Base-by-base conservation (phyloP, 2,888 invertebrate genomes). In the Andrena praecox region DNA sequence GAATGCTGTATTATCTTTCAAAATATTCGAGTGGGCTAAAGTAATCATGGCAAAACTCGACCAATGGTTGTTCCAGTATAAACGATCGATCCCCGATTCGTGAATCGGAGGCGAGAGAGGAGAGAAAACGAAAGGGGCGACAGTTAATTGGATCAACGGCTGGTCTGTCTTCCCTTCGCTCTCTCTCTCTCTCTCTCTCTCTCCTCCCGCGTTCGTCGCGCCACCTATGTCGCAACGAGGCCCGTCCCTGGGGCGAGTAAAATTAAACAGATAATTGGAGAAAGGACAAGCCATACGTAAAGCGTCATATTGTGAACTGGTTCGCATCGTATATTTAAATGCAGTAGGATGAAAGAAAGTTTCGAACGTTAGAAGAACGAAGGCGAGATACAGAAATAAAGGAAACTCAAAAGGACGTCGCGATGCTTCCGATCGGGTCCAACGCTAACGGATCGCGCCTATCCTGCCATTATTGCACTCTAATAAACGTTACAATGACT, bases 261-360 rank as follows among this genome's bases (percentile, higher is more conserved):
- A 67, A 54, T 59, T n/a, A 33, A 66, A 77, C 70, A 56, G 27
- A 56, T 63, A 67, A 74, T 29, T 33, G 31, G 50, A 70, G 54
- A 60, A 67, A 81, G 71, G 69, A 72, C 50, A 66, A 71, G 77
- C 59, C 50, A 84, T 63, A 63, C 29, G 54, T 35, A 67, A 77
- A 60, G 60, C 69, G 54, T 64, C 77, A 52, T 35, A 52, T 35
- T 73, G 67, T 68, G 16, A 71, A 50, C 69, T 67, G 64, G 27
- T 83, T 82, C 62, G 75, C 62, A 70, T 64, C 60, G 62, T 72
- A 56, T 54, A 76, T 73, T 78, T 79, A 88, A 86, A 86, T 86
- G 85, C 82, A 86, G 69, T 72, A 77, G 75, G 56, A 66, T 76
- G 59, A 52, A 78, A 78, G 54, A 74, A 78, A 66, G 68, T 35